phyloP scores from a whole-genome alignment of 2,797 vertebrate species.

The Buphagus erythrorhynchus region DNA sequence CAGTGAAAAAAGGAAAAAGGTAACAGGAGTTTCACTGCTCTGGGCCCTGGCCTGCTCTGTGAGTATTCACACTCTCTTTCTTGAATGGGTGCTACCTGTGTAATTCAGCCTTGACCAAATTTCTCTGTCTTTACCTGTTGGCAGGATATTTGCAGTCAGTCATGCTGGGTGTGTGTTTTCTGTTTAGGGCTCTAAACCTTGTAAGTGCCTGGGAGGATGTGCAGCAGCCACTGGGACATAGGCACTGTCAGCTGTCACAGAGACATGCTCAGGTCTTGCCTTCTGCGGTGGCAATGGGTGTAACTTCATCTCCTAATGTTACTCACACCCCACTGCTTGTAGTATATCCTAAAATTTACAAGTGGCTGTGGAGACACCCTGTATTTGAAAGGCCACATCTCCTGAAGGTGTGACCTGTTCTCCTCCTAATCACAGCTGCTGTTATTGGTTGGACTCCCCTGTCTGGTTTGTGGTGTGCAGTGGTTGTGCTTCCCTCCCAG shows the following conservation, averaged over 20 bases:
- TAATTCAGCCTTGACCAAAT: background rate
- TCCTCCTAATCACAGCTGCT: background rate
- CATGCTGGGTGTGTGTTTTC: background rate
- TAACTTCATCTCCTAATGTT: background rate
- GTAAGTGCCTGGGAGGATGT: background rate
- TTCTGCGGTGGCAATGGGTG: background rate
- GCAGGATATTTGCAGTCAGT: background rate
- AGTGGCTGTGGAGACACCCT: background rate
- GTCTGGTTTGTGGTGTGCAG: background rate
- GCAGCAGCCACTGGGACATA: background rate
- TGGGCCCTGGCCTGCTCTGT: background rate
- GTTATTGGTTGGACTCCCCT: background rate
- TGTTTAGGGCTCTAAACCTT: background rate
- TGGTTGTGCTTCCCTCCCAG: background rate
- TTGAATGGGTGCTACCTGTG: background rate
- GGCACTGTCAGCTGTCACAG: background rate
- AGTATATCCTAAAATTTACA: background rate
- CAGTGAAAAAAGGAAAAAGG: background rate
- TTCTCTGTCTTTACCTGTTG: background rate
- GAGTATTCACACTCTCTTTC: background rate
- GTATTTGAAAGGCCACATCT: background rate
- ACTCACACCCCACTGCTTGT: background rate
- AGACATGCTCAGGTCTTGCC: background rate
- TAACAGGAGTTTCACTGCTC: background rate
- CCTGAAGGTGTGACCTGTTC: background rate